Evolutionary conservation across 35 echinoderm and acorn worm species (phyloP).

Genomic region (Ophioderma brevispina): DNA sequence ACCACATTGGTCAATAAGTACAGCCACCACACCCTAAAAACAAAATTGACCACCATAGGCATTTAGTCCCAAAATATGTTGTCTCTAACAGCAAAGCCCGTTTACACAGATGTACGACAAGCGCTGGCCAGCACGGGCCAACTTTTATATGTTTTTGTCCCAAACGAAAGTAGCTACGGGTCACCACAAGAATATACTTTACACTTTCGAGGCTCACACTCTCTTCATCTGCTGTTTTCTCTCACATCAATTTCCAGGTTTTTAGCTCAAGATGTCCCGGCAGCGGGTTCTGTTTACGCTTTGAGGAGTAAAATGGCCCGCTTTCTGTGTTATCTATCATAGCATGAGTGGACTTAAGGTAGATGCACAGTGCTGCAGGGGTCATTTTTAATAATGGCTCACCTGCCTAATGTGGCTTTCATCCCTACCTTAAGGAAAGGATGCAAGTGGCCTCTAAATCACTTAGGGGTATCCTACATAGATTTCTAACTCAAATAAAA

Average conservation of each 20-base stretch:
- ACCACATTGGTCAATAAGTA: too few relatives aligned
- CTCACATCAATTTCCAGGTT: neutral
- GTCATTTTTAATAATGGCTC: neutral
- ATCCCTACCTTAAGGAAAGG: neutral
- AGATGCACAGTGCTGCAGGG: neutral
- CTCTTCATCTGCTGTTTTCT: neutral
- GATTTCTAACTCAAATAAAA: neutral
- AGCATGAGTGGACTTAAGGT: neutral
- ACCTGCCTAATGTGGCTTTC: neutral
- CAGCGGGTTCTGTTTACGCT: neutral
- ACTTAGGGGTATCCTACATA: neutral
- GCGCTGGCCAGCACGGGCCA: neutral
- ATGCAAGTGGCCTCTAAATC: neutral
- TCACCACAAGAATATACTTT: neutral
- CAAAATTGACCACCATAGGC: too few relatives aligned
- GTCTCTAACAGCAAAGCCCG: neutral
- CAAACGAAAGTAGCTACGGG: neutral
- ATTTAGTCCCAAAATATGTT: neutral
- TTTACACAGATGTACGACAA: slow-evolving; percentile 10
- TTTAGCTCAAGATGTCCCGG: neutral
- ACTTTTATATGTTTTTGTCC: neutral
- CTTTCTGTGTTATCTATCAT: slow-evolving; percentile 3
- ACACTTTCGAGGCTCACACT: neutral
- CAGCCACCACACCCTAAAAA: too few relatives aligned
- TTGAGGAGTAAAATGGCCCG: neutral